Evolutionary conservation across 2,113 vertebrate species (phyloP).

Genomic region (Pluvianellus socialis): DNA sequence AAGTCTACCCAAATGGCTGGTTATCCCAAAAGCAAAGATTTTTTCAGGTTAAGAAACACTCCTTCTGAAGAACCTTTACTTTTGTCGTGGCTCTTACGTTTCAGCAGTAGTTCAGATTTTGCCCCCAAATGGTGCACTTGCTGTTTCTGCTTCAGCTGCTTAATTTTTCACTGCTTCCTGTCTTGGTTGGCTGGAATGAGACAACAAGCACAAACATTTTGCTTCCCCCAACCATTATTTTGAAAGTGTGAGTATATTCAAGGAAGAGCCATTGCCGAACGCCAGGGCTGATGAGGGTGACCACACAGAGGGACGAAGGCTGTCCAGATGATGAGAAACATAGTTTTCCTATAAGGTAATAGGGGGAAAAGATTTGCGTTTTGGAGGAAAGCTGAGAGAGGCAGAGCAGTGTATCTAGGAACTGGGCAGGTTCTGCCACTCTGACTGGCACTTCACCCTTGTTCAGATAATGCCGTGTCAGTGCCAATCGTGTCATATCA

Average conservation of each 20-base stretch:
- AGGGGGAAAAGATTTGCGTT: neutral
- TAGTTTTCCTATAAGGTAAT: neutral
- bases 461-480: neutral
- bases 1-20: neutral
- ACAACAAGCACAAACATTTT: accelerated
- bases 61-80: neutral
- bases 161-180: neutral
- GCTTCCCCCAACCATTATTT: neutral
- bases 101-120: neutral
- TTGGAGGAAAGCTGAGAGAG: neutral
- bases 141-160: neutral
- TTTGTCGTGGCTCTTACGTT: neutral
- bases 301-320: neutral
- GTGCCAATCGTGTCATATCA: accelerated
- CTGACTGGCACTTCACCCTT: neutral
- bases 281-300: neutral
- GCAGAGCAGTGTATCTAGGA: neutral
- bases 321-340: neutral
- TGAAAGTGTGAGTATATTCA: neutral
- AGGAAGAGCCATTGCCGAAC: neutral
- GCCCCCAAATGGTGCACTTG: neutral
- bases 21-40: neutral
- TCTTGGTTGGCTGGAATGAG: neutral
- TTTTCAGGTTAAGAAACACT: neutral
- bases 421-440: neutral